These are phyloP conservation scores for Globodera ellingtonae DNA, from an alignment of 1,140 invertebrate genomes.

Conservation along the genomic window DNA sequence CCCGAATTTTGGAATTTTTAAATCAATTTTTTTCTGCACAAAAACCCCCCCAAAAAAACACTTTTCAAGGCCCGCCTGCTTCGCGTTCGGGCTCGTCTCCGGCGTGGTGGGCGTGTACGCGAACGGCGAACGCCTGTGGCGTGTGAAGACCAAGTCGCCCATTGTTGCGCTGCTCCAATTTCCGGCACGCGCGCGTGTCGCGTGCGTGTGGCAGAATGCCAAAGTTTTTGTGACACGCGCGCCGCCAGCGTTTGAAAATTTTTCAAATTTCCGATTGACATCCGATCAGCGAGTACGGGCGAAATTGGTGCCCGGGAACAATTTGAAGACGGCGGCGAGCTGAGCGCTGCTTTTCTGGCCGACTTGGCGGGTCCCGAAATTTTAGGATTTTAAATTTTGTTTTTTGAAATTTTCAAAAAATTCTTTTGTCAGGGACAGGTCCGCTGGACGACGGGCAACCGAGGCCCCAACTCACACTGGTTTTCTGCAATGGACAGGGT, in stretches of 20 bases:
- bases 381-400: not conserved
- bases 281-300: constrained; percentile 39
- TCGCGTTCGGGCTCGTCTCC: constrained; percentile 48
- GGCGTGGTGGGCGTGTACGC: constrained; percentile 52
- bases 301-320: constrained; percentile 51
- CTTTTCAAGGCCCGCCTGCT: constrained; percentile 26
- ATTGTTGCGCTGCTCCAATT: constrained; percentile 47
- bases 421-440: not conserved
- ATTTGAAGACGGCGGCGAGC: constrained; percentile 41
- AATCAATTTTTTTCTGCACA: not conserved
- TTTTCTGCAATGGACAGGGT: constrained; percentile 48
- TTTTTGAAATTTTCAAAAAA: not conserved
- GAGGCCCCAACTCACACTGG: constrained; percentile 37
- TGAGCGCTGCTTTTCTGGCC: constrained; percentile 40
- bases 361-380: constrained; percentile 34
- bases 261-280: constrained; percentile 45
- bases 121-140: constrained; percentile 46
- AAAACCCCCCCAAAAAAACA: not conserved
- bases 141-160: constrained; percentile 51
- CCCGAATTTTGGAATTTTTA: not conserved
- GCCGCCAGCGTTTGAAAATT: not conserved
- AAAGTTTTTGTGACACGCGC: constrained; percentile 34
- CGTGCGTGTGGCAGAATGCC: constrained; percentile 53
- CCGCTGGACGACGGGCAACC: constrained; percentile 2
- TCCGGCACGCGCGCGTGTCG: constrained; percentile 34